Base-by-base conservation (phyloP, 2,113 vertebrate genomes). In the Tychaedon coryphoeus region DNA sequence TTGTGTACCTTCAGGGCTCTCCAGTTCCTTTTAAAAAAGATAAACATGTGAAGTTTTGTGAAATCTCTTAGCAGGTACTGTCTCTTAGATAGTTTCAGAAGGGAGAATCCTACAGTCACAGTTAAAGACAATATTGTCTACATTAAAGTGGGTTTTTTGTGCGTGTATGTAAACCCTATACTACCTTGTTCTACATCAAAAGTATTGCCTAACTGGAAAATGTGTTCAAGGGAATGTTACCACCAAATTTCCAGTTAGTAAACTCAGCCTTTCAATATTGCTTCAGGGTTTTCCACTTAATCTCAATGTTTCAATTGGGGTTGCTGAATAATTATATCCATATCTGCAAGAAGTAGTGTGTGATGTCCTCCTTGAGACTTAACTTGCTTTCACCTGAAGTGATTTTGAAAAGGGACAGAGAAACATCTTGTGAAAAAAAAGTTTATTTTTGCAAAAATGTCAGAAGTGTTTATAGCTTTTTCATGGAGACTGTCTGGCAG, bases 381-480 rank as follows among this genome's bases (percentile, higher is more conserved):
- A 62, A 33, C 13, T 83, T 72, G 33, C 13, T 87, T 69, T 42
- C 12, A 28, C 7, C 12, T 71, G 24, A 40, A 66, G 14, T 42
- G 19, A 42, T 70, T 84, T 42, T 84, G 48, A 60, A 75, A 70
- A 20, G 34, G 9, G 2, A 20, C 53, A 51, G 28, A 86, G 43
- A 51, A 94, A 54, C 53, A 36, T 36, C 7, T 58, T 38, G 0
- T 0, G 51, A 0, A 40, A 19, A 38, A 57, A 43, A 77, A 77
- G 15, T 9, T 67, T 43, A 79, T 50, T 77, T 80, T 45, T 65
- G 12, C 26, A 66, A 64, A 65, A 60, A 47, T 65, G 84, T 90
- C 20, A 33, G 20, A 85, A 61, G 6, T 24, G 7, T 84, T 74
- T 26, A 4, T 26, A 56, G 36, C 19, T 54, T 91, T 64, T 78